These are phyloP conservation scores for Marmota flaviventris DNA, from an alignment of 2,113 vertebrate species.

Conservation along the genomic window DNA sequence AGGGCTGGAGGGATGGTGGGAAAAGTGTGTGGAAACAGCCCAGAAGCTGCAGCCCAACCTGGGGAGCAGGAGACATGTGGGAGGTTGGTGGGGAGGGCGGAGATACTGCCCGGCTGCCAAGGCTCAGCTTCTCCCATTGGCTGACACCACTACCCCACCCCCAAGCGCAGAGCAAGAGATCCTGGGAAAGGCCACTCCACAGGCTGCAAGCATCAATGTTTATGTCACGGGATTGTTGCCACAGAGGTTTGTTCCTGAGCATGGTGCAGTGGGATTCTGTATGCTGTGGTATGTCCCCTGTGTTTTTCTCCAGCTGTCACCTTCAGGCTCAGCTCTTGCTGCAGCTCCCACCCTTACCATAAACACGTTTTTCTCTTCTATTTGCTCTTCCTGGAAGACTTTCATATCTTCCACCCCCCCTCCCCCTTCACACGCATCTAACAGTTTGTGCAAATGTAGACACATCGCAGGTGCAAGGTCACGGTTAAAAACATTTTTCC, in stretches of 20 bases:
- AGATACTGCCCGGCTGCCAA: neutral
- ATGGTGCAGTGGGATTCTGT: fast-evolving
- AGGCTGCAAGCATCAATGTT: neutral
- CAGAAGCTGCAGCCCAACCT: neutral
- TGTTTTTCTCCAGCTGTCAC: neutral
- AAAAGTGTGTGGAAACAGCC: neutral
- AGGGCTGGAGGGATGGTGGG: too few species aligned
- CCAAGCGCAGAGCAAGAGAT: neutral
- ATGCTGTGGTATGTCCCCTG: neutral
- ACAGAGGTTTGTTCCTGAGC: neutral
- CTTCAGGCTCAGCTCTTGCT: neutral
- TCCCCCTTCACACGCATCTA: neutral
- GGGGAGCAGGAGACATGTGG: neutral
- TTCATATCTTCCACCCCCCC: neutral
- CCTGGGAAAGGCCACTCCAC: neutral
- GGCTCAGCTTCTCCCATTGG: neutral
- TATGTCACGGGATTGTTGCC: neutral
- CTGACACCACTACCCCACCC: neutral
- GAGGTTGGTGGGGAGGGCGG: fast-evolving
- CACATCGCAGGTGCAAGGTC: neutral
- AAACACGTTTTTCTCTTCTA: neutral
- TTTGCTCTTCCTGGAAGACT: neutral
- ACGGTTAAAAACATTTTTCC: neutral
- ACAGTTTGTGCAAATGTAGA: neutral
- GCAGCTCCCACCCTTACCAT: too few species aligned